These are phyloP conservation scores for Scaptomyza graminum DNA, from an alignment of 1,140 invertebrate species.

Conservation along the genomic window DNA sequence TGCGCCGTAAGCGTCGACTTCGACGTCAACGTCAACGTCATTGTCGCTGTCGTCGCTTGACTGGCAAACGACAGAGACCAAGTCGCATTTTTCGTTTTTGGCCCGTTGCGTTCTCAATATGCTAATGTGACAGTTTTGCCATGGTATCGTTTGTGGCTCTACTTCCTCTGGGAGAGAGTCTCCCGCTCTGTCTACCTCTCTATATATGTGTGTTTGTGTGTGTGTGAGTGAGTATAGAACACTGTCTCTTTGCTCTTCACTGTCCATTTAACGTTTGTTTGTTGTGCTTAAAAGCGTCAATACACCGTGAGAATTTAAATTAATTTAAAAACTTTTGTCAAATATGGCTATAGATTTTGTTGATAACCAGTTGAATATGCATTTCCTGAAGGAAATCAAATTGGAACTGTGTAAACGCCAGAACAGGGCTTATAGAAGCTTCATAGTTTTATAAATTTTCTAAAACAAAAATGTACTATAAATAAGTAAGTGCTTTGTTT, in stretches of 20 bases:
- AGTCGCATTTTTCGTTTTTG: constrained; percentile 58
- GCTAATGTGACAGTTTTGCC: constrained; percentile 81
- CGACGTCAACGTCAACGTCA: not conserved
- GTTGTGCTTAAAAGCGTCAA: constrained; percentile 63
- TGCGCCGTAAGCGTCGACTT: constrained; percentile 13
- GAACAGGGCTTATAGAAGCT: too few relatives aligned
- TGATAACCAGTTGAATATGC: constrained; percentile 37
- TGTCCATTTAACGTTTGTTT: constrained; percentile 68
- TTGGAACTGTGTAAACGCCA: not conserved
- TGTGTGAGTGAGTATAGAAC: constrained; percentile 17
- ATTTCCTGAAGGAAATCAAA: constrained; percentile 25
- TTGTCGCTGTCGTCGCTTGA: constrained; percentile 23
- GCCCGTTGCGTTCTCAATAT: constrained; percentile 70
- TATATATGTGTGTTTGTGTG: constrained; percentile 17
- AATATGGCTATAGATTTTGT: constrained; percentile 35
- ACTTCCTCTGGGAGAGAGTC: constrained; percentile 32
- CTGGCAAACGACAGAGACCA: constrained; percentile 45
- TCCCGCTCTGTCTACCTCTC: not conserved
- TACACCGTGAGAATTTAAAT: constrained; percentile 68
- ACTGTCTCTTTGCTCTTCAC: constrained; percentile 19
- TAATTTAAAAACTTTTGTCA: constrained; percentile 34
- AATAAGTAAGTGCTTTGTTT: too few relatives aligned
- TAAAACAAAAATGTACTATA: too few relatives aligned
- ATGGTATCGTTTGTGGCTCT: constrained; percentile 29
- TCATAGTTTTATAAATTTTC: too few relatives aligned